Percentiles rank a stretch among this genome's conserved stretches.
Conservation (phyloP, 2,113 vertebrate species). For the Alectura lathami region DNA sequence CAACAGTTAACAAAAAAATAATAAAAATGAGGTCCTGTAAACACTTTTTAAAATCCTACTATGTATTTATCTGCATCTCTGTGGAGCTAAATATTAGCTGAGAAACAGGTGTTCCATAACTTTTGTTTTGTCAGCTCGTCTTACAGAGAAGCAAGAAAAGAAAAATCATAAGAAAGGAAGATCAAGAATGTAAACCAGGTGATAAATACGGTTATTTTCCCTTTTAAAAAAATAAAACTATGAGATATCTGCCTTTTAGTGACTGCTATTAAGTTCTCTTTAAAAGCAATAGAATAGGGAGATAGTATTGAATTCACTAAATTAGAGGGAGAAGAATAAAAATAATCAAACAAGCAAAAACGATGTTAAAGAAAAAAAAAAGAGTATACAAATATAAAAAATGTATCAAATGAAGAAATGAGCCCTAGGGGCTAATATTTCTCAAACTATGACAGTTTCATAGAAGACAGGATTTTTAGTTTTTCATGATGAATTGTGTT, state of each 20-base stretch:
- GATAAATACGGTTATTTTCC: neutral
- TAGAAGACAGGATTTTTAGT: slow-evolving; percentile 12
- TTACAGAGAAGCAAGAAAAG: neutral
- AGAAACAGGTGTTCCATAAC: neutral
- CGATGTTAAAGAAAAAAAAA: neutral
- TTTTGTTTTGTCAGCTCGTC: neutral
- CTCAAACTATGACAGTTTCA: slow-evolving; percentile 17
- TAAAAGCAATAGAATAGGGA: neutral
- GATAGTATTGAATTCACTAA: neutral
- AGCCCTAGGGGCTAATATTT: slow-evolving; percentile 30
- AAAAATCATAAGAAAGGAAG: neutral
- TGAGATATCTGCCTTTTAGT: neutral
- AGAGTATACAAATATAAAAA: neutral
- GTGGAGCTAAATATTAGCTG: neutral
- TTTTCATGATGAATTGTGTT: neutral
- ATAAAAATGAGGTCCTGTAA: neutral
- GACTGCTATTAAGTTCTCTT: neutral
- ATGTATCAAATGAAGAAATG: neutral
- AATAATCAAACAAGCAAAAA: slow-evolving; percentile 11
- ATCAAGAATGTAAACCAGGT: neutral
- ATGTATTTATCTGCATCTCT: neutral
- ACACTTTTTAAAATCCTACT: neutral
- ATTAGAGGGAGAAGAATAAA: neutral
- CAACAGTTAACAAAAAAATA: neutral
- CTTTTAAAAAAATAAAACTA: neutral